Percentiles rank a stretch among this genome's conserved stretches.
These are phyloP conservation scores for Drosophila monieri DNA, from an alignment of 2,888 invertebrate genomes.

Conservation along the genomic window DNA sequence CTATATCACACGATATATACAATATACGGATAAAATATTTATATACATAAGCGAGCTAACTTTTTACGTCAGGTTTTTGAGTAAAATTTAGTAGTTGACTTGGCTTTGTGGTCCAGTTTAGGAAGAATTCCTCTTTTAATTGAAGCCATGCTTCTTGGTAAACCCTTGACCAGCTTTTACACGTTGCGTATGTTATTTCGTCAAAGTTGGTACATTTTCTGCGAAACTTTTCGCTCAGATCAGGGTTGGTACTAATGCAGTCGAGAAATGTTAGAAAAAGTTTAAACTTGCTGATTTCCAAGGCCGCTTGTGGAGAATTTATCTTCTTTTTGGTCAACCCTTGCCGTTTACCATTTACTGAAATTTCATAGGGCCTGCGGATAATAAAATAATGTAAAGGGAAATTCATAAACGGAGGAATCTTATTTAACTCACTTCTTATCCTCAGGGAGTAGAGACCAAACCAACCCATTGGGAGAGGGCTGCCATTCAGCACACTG, in stretches of 20 bases:
- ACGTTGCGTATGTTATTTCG: slow-evolving; percentile 59
- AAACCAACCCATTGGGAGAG: slow-evolving; percentile 87
- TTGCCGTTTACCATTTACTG: slow-evolving; percentile 90
- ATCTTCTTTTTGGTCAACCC: slow-evolving; percentile 89
- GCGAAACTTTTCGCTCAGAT: slow-evolving; percentile 50
- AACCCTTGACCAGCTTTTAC: slow-evolving; percentile 66
- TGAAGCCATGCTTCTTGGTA: slow-evolving; percentile 84
- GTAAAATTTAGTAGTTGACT: slow-evolving; percentile 59
- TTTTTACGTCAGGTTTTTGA: background rate
- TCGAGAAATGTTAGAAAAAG: slow-evolving; percentile 85
- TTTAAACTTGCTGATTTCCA: slow-evolving; percentile 86
- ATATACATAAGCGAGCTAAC: background rate
- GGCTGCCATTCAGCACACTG: slow-evolving; percentile 84
- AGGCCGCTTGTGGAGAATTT: slow-evolving; percentile 82
- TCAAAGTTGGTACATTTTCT: slow-evolving; percentile 34
- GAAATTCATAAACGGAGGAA: background rate
- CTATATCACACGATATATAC: background rate
- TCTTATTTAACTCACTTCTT: slow-evolving; percentile 38
- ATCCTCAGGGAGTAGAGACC: slow-evolving; percentile 85
- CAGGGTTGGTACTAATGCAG: slow-evolving; percentile 81
- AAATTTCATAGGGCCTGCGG: slow-evolving; percentile 88
- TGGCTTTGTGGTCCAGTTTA: slow-evolving; percentile 86
- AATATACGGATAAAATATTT: background rate
- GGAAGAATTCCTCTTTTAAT: slow-evolving; percentile 85
- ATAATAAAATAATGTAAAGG: slow-evolving; percentile 44